phyloP scores from a whole-genome alignment of 1,140 invertebrate species.

The Camponotus vicinus region DNA sequence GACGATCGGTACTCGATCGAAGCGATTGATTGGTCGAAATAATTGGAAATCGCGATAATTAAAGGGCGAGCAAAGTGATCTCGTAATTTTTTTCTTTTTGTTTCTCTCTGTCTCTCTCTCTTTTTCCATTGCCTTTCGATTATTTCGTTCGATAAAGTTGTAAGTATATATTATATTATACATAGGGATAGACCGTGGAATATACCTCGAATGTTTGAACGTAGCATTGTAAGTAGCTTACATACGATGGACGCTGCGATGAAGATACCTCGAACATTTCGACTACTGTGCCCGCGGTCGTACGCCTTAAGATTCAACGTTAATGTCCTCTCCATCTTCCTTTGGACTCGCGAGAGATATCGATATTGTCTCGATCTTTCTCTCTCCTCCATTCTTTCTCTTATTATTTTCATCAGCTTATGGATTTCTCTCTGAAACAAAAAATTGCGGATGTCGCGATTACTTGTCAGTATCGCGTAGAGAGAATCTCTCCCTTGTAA shows the following conservation, averaged over 20 bases:
- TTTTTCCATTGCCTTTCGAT: conserved; percentile 1
- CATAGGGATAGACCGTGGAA: conserved; percentile 21
- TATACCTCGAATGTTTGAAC: conserved; percentile 56
- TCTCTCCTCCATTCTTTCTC: background rate
- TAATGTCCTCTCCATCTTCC: conserved; percentile 17
- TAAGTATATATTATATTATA: conserved; percentile 41
- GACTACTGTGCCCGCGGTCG: background rate
- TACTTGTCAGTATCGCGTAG: background rate
- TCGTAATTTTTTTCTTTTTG: background rate
- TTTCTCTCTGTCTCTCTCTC: background rate
- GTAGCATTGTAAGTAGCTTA: conserved; percentile 42
- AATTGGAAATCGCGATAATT: conserved; percentile 20
- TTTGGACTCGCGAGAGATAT: background rate
- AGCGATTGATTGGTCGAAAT: conserved; percentile 7
- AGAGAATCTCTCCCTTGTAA: conserved; percentile 23
- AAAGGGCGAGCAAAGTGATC: background rate
- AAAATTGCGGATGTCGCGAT: background rate
- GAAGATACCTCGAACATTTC: conserved; percentile 43
- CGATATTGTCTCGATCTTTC: background rate
- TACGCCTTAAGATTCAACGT: conserved; percentile 22
- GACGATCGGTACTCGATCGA: background rate
- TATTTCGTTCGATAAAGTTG: conserved; percentile 45
- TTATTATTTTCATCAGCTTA: background rate
- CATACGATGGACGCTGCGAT: conserved; percentile 25
- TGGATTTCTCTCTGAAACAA: background rate